Evolutionary conservation across 1,140 invertebrate species (phyloP).

Genomic region (Megalopta genalis): DNA sequence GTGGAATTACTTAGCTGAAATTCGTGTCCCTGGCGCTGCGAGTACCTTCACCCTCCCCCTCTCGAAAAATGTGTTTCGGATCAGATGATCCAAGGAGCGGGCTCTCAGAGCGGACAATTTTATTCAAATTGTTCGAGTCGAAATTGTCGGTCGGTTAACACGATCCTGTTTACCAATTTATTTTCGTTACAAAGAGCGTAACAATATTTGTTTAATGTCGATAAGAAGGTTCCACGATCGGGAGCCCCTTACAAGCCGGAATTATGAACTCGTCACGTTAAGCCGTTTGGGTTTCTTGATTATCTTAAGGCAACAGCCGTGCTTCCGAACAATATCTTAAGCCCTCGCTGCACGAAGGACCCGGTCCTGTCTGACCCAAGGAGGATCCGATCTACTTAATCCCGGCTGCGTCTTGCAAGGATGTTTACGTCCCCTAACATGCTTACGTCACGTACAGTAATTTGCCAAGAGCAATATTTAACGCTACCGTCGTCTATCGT

Average conservation of each 20-base stretch:
- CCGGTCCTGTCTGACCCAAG: conserved; percentile 72
- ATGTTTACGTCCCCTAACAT: conserved; percentile 59
- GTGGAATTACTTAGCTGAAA: conserved; percentile 24
- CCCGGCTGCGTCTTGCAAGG: conserved; percentile 72
- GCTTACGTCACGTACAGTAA: conserved; percentile 57
- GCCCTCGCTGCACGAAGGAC: conserved; percentile 68
- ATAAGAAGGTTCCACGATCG: background rate
- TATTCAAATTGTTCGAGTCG: too few relatives aligned
- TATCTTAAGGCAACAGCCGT: conserved; percentile 77
- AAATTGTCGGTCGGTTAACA: too few relatives aligned
- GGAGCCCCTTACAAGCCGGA: conserved; percentile 38
- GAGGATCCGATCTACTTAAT: conserved; percentile 75
- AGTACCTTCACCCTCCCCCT: background rate
- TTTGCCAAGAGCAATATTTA: conserved; percentile 59
- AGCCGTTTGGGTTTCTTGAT: conserved; percentile 75
- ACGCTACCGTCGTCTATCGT: background rate
- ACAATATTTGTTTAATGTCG: background rate
- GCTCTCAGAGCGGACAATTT: background rate
- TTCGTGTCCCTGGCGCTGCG: background rate
- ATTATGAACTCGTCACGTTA: conserved; percentile 73
- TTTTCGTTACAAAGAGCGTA: background rate
- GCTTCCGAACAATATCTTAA: conserved; percentile 76
- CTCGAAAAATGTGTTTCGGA: background rate
- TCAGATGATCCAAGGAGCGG: background rate
- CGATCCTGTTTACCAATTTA: too few relatives aligned